Evolutionary conservation across 2,113 vertebrate genomes (phyloP).

Genomic region (Scartelaos histophorus): DNA sequence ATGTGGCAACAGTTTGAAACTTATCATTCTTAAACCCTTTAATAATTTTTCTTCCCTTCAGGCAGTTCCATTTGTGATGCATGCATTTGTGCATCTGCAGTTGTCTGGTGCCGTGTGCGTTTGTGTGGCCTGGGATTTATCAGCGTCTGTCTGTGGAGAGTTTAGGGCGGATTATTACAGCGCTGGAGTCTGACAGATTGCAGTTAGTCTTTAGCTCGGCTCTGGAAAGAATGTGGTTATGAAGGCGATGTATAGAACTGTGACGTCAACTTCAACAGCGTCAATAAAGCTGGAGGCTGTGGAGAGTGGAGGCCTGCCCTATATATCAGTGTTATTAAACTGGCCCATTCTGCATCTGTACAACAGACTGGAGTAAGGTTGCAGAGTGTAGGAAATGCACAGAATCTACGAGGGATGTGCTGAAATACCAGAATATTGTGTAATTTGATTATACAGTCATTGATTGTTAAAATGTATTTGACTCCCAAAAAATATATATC

Average conservation of each 20-base stretch:
- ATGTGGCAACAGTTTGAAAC: background rate
- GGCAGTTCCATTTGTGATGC: background rate
- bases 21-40: background rate
- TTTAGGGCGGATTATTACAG: background rate
- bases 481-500: too few species aligned
- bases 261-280: background rate
- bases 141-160: constrained; percentile 6
- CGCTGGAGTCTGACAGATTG: constrained; percentile 12
- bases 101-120: background rate
- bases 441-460: too few species aligned
- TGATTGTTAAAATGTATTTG: too few species aligned
- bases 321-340: background rate
- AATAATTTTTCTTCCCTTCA: background rate
- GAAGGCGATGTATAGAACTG: background rate
- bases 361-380: background rate
- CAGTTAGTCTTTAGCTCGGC: background rate
- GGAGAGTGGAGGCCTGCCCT: background rate
- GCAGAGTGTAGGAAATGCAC: background rate
- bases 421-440: too few species aligned
- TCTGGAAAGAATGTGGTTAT: background rate
- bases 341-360: background rate
- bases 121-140: constrained; percentile 8
- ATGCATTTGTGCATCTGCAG: background rate
- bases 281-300: background rate
- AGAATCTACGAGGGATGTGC: background rate